Conservation (phyloP, 2,797 vertebrate genomes). For the Sparidentex hasta region DNA sequence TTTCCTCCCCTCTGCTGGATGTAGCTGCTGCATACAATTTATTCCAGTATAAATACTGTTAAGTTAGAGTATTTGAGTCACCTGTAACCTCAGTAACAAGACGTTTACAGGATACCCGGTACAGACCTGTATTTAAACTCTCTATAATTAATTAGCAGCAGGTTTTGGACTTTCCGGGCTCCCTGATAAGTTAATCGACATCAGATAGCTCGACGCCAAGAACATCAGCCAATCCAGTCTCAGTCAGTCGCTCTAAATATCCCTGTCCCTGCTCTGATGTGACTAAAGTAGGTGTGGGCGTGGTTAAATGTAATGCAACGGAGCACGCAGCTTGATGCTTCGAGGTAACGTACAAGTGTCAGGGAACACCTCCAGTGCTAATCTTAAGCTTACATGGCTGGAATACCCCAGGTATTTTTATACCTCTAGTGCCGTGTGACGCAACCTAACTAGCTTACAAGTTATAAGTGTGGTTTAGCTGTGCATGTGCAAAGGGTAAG, state of each 20-base stretch:
- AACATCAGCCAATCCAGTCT: background rate
- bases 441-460: constrained; percentile 51
- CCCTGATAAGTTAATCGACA: background rate
- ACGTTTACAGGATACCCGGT: background rate
- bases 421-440: constrained; percentile 29
- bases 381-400: constrained; percentile 74
- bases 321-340: background rate
- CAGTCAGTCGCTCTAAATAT: constrained; percentile 15
- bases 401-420: constrained; percentile 66
- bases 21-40: background rate
- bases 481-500: background rate
- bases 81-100: background rate
- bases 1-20: background rate
- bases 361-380: constrained; percentile 71
- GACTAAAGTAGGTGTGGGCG: constrained; percentile 38
- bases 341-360: constrained; percentile 36
- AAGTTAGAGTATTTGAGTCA: background rate
- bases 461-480: constrained; percentile 17
- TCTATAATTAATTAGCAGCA: background rate
- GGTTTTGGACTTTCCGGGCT: constrained; percentile 4
- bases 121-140: constrained; percentile 21
- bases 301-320: constrained; percentile 12
- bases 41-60: background rate
- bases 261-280: constrained; percentile 21
- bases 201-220: background rate